Evolutionary conservation across 2,797 vertebrate species (phyloP).

Genomic region (Chiroxiphia lanceolata): DNA sequence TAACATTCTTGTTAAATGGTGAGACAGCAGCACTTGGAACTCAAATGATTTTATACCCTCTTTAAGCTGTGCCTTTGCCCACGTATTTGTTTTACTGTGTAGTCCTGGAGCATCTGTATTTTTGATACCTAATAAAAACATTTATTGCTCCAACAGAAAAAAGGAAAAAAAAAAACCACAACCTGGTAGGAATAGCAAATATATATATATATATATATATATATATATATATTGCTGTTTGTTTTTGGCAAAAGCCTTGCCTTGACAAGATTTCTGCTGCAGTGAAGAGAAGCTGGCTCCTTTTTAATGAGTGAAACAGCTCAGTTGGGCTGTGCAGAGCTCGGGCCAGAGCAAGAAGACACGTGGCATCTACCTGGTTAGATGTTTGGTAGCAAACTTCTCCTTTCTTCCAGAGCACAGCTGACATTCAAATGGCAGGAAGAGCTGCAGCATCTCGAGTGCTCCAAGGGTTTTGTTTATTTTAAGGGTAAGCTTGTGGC

Average conservation of each 20-base stretch:
- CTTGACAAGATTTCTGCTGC: background rate
- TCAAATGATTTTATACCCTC: background rate
- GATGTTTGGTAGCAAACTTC: background rate
- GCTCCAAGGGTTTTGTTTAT: constrained; percentile 21
- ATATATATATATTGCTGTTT: background rate
- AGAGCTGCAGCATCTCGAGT: background rate
- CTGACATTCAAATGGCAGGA: constrained; percentile 10
- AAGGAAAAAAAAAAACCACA: background rate
- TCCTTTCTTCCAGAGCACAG: background rate
- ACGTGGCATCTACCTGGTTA: background rate
- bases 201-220: background rate
- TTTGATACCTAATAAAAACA: background rate
- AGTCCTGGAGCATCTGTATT: background rate
- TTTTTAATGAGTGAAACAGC: background rate
- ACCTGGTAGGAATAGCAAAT: background rate
- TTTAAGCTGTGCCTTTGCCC: background rate
- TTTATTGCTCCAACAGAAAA: background rate
- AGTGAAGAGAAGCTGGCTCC: background rate
- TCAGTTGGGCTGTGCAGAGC: background rate
- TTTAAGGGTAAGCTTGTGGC: constrained; percentile 27
- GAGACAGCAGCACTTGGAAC: background rate
- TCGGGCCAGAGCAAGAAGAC: background rate
- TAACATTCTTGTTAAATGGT: background rate
- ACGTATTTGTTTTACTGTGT: background rate
- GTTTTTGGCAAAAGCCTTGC: background rate